These are phyloP conservation scores for Mus pahari DNA, from an alignment of 2,113 vertebrate species.

Conservation along the genomic window DNA sequence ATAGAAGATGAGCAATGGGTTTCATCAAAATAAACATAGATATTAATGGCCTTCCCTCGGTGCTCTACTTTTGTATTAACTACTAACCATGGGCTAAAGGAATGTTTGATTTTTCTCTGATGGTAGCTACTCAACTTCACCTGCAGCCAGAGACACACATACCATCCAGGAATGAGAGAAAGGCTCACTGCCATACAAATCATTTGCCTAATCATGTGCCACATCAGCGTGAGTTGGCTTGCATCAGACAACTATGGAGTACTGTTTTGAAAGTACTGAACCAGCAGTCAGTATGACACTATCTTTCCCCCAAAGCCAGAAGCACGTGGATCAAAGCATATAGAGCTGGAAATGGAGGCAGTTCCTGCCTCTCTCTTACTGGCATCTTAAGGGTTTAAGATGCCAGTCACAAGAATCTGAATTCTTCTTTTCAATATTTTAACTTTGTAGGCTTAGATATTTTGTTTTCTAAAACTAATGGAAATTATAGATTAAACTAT, in stretches of 20 bases:
- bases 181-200: not conserved
- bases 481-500: conserved; percentile 2
- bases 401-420: not conserved
- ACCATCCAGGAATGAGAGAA: not conserved
- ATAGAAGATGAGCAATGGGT: not conserved
- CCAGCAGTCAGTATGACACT: not conserved
- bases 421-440: not conserved
- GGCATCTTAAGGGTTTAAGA: too few species aligned
- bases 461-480: conserved; percentile 9
- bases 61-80: not conserved
- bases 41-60: not conserved
- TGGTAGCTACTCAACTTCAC: conserved; percentile 8
- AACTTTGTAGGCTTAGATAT: not conserved
- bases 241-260: not conserved
- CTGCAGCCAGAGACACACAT: not conserved
- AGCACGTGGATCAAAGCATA: not conserved
- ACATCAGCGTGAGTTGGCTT: not conserved
- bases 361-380: not conserved
- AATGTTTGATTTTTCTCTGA: not conserved
- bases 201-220: not conserved
- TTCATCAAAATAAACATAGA: conserved; percentile 39
- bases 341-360: not conserved
- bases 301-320: not conserved
- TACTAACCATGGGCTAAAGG: not conserved
- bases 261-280: not conserved